phyloP scores from a whole-genome alignment of 2,113 vertebrate genomes.

The rabbit (Oryctolagus cuniculus) region mOryCun1.1 NC_091438.1:158952001-158952500 shows the following conservation, averaged over 20 bases:
- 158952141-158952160: neutral
- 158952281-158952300: neutral
- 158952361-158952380: too few relatives aligned
- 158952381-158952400: too few relatives aligned
- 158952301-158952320: neutral
- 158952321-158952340: fast-evolving
- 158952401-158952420: fast-evolving
- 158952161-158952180: too few relatives aligned
- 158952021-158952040: neutral
- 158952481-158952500: fast-evolving
- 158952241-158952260: neutral
- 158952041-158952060: neutral
- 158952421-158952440: neutral
- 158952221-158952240: neutral
- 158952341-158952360: fast-evolving
- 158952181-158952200: neutral
- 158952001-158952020: neutral
- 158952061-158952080: neutral
- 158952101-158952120: neutral
- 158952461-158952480: fast-evolving
- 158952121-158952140: fast-evolving
- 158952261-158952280: neutral
- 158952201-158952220: neutral
- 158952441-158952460: too few relatives aligned
- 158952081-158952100: neutral